Conservation (phyloP, 2,113 vertebrate genomes). For the human (Homo sapiens) region GRCh38 chr2:167213001-167213500, state of each 20-base stretch:
- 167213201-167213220: neutral
- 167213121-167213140: neutral
- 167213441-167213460: constrained; percentile 6
- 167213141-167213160: neutral
- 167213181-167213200: neutral
- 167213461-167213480: neutral
- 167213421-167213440: neutral
- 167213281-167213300: neutral
- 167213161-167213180: neutral
- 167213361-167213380: neutral
- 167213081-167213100: neutral
- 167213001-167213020: neutral
- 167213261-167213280: neutral
- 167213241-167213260: constrained; percentile 18
- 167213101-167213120: neutral
- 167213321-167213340: neutral
- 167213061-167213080: neutral
- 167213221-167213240: neutral
- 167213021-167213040: neutral
- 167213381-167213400: neutral
- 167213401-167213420: neutral
- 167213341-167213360: neutral
- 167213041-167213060: neutral
- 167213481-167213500: neutral
- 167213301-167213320: neutral